Evolutionary conservation across 2,797 vertebrate species (phyloP).

Genomic region (Neosilurus mollespiculum): DNA sequence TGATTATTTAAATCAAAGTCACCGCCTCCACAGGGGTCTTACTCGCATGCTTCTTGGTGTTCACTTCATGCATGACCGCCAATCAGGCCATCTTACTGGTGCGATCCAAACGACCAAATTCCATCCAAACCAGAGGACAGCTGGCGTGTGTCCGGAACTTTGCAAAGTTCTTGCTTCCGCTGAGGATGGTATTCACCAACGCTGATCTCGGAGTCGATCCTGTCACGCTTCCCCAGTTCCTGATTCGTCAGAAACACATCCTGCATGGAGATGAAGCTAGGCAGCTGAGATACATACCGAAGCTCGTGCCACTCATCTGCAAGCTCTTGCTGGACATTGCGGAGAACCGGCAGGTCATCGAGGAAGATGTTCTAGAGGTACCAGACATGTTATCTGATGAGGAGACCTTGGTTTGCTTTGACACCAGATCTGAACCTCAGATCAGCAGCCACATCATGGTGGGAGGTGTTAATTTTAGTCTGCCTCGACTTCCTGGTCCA

Average conservation of each 20-base stretch:
- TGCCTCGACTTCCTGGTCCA: slow-evolving; percentile 69
- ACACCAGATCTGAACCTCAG: slow-evolving; percentile 63
- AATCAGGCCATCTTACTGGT: slow-evolving; percentile 92
- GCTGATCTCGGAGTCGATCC: slow-evolving; percentile 78
- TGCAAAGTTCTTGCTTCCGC: slow-evolving; percentile 85
- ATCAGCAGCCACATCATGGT: slow-evolving; percentile 68
- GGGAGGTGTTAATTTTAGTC: slow-evolving; percentile 50
- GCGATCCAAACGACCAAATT: slow-evolving; percentile 89
- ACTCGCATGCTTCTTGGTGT: slow-evolving; percentile 91
- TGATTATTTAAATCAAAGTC: not conserved
- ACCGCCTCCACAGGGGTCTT: slow-evolving; percentile 81
- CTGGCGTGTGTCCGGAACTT: slow-evolving; percentile 87
- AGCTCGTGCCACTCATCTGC: slow-evolving; percentile 85
- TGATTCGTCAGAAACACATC: slow-evolving; percentile 88
- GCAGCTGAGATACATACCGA: slow-evolving; percentile 85
- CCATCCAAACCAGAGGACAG: slow-evolving; percentile 93
- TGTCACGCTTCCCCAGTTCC: slow-evolving; percentile 86
- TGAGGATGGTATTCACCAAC: slow-evolving; percentile 87
- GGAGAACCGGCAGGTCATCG: slow-evolving; percentile 85
- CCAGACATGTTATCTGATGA: slow-evolving; percentile 80
- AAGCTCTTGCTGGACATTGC: slow-evolving; percentile 85
- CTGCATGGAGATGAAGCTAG: slow-evolving; percentile 90
- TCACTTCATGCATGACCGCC: slow-evolving; percentile 87
- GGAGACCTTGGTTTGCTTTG: slow-evolving; percentile 77
- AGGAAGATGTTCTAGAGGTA: slow-evolving; percentile 78